These are phyloP conservation scores for Drosophila novamexicana DNA, from an alignment of 1,140 invertebrate genomes.

Conservation along the genomic window DNA sequence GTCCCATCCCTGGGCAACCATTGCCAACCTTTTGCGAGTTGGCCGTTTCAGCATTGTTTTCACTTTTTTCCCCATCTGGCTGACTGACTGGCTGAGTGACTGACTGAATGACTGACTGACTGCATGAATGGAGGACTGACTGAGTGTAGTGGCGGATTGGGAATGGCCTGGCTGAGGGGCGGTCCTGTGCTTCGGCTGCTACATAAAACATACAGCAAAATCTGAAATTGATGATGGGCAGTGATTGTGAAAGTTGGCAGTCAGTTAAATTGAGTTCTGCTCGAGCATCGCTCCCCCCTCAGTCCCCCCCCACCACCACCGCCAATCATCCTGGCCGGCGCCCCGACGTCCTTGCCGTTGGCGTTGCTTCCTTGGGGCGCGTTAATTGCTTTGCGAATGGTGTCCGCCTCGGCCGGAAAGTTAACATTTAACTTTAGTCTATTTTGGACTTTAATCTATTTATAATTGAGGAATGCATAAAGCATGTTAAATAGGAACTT, in stretches of 20 bases:
- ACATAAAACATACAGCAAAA: slow-evolving; percentile 83
- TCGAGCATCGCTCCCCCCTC: slow-evolving; percentile 18
- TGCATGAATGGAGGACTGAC: slow-evolving; percentile 35
- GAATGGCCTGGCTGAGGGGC: slow-evolving; percentile 47
- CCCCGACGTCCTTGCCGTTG: slow-evolving; percentile 15
- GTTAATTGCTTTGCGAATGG: slow-evolving; percentile 83
- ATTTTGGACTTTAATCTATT: slow-evolving; percentile 82
- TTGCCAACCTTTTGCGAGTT: slow-evolving; percentile 62
- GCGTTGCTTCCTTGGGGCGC: slow-evolving; percentile 48
- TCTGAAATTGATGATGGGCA: slow-evolving; percentile 83
- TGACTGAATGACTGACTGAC: slow-evolving; percentile 3
- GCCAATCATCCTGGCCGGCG: neutral
- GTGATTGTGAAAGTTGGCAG: slow-evolving; percentile 82
- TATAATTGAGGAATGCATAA: slow-evolving; percentile 82
- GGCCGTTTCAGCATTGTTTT: slow-evolving; percentile 69
- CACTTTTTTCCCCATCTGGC: slow-evolving; percentile 56
- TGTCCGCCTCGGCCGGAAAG: slow-evolving; percentile 79
- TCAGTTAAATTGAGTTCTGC: slow-evolving; percentile 81
- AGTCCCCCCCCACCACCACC: neutral
- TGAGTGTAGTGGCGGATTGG: slow-evolving; percentile 22
- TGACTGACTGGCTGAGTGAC: slow-evolving; percentile 8
- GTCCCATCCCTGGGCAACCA: slow-evolving; percentile 64
- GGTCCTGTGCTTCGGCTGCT: slow-evolving; percentile 44
- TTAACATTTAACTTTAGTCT: slow-evolving; percentile 83
- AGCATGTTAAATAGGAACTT: slow-evolving; percentile 82